Conservation (phyloP, 2,113 vertebrate species). For the Galbula dea region DNA sequence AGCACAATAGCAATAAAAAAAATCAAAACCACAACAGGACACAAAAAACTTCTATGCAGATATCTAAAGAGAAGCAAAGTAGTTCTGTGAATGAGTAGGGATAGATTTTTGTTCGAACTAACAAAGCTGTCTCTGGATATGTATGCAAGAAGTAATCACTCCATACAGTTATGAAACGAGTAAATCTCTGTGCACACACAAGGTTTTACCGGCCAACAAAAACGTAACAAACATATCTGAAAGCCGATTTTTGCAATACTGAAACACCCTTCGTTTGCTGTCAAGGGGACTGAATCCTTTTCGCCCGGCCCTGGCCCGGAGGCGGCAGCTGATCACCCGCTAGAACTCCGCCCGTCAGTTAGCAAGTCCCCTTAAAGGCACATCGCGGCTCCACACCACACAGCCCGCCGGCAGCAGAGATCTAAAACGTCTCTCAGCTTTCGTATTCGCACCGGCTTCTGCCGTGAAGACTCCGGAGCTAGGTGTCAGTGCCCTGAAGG, state of each 20-base stretch:
- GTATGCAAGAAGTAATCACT: rapidly evolving
- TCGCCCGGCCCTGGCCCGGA: neutral
- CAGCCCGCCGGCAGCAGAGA: too few relatives aligned
- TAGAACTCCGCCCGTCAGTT: neutral
- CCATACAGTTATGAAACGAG: rapidly evolving
- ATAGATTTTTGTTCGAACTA: neutral
- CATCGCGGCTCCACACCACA: too few relatives aligned
- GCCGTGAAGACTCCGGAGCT: rapidly evolving
- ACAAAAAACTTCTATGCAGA: rapidly evolving
- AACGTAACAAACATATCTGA: rapidly evolving
- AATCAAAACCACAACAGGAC: neutral
- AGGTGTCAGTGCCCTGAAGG: rapidly evolving
- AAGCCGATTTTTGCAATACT: rapidly evolving
- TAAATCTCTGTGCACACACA: rapidly evolving
- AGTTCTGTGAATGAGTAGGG: neutral
- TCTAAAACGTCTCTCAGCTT: rapidly evolving
- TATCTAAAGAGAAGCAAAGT: rapidly evolving
- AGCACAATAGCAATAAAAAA: neutral
- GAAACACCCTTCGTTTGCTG: neutral
- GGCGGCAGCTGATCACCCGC: neutral
- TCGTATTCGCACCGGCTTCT: rapidly evolving
- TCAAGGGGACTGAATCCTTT: rapidly evolving
- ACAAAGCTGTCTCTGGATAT: too few relatives aligned
- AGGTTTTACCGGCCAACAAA: rapidly evolving
- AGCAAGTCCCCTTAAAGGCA: too few relatives aligned